Evolutionary conservation across 1,140 invertebrate species (phyloP).

Genomic region (Copidosoma floridanum): DNA sequence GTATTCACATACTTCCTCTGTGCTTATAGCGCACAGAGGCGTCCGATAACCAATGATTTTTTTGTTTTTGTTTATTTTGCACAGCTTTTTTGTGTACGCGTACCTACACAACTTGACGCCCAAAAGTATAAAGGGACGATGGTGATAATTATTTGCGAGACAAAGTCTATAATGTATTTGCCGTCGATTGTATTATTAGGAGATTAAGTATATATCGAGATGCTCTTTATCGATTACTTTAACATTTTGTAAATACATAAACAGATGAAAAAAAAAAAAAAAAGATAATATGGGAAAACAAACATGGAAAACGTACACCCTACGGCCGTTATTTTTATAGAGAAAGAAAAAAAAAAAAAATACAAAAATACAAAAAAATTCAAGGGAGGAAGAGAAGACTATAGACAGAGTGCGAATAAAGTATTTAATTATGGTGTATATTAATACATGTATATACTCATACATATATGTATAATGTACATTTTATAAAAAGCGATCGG

Average conservation of each 20-base stretch:
- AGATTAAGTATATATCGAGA: slow-evolving; percentile 9
- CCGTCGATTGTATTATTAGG: slow-evolving; percentile 18
- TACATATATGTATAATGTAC: slow-evolving; percentile 20
- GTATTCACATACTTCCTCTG: not conserved
- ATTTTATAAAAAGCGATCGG: slow-evolving; percentile 21
- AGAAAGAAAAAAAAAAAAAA: slow-evolving; percentile 21
- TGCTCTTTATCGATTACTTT: not conserved
- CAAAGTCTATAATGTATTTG: slow-evolving; percentile 19
- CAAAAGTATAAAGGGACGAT: no score
- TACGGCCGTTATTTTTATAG: slow-evolving; percentile 26
- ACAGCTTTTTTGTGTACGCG: slow-evolving; percentile 9
- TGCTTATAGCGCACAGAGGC: slow-evolving; percentile 12
- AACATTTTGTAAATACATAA: slow-evolving; percentile 22
- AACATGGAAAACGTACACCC: no score
- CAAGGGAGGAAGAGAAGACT: no score
- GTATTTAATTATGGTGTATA: slow-evolving; percentile 23
- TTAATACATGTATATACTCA: not conserved
- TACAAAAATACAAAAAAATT: slow-evolving; percentile 17
- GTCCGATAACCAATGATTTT: slow-evolving; percentile 10
- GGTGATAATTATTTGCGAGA: slow-evolving; percentile 3
- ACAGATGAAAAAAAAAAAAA: no score
- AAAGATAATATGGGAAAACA: no score
- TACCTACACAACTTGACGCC: no score
- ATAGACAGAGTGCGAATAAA: slow-evolving; percentile 18
- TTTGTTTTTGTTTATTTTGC: no score